Evolutionary conservation across 2,113 vertebrate species (phyloP).

Genomic region (Panthera uncia): DNA sequence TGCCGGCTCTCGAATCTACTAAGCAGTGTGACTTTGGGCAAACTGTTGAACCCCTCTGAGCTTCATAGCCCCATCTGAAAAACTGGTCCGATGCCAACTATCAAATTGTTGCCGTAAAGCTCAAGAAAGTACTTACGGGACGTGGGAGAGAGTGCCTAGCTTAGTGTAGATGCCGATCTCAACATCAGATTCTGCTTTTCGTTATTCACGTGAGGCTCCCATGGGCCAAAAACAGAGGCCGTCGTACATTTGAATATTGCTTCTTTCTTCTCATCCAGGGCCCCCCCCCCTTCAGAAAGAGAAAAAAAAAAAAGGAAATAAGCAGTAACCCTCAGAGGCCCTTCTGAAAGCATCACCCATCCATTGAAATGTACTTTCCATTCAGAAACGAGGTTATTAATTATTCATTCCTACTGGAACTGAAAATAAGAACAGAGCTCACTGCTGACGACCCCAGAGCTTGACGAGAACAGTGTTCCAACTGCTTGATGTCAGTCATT

Average conservation of each 20-base stretch:
- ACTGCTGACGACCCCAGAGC: neutral
- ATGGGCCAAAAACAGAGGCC: neutral
- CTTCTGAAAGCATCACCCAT: neutral
- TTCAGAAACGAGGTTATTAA: constrained; percentile 61
- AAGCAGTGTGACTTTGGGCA: neutral
- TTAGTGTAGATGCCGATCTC: neutral
- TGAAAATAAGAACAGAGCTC: constrained; percentile 14
- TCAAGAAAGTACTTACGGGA: neutral
- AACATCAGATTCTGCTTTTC: neutral
- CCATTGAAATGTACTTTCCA: constrained; percentile 51
- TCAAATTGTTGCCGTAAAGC: neutral
- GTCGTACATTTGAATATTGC: neutral
- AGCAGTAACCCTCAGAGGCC: neutral
- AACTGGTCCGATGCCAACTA: neutral
- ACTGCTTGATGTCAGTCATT: neutral
- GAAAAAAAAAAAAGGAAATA: constrained; percentile 22
- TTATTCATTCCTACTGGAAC: constrained; percentile 55
- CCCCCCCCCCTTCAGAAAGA: neutral
- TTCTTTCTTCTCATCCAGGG: neutral
- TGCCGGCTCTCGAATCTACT: neutral
- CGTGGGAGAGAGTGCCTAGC: neutral
- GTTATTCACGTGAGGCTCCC: neutral
- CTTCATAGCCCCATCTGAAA: neutral
- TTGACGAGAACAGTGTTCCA: neutral
- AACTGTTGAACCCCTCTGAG: neutral